Evolutionary conservation across 2,797 vertebrate genomes (phyloP), one percentile per base, ranked within the genome.

Genomic region (Pteropus rufus): DNA sequence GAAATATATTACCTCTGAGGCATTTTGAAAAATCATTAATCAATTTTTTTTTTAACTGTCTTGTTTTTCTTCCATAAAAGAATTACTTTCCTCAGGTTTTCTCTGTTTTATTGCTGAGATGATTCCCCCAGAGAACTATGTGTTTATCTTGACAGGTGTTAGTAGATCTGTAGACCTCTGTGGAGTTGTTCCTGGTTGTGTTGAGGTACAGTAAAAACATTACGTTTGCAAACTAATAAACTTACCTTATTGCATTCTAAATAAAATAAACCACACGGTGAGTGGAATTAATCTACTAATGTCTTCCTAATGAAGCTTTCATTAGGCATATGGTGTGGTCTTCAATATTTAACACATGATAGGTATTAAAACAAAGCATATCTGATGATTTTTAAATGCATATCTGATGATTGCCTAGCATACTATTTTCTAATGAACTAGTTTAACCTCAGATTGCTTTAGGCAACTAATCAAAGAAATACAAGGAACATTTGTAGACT

Each of bases 121-220:
- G 96, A 98, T 98, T 98, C 98, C 98, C 97, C 98, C 19, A 84
- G 98, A 98, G 98, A 98, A 96, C 84, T 88, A 73, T 97, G 97
- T 98, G 98, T 98, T 98, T 98, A 98, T 98, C 98, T 97, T 98
- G 98, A 98, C 98, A 98, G 98, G 98, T 99, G 98, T 98, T 98
- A 96, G 94, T 1, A 98, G 98, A 98, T 98, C 98, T 97, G n/a
- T 11, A 94, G 81, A 75, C 97, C 98, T 98, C 98, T 84, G 70
- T 87, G 98, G 98, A 98, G 98, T 98, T 98, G 98, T 98, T 98
- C 91, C 97, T 97, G 94, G 92, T 97, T 98, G 95, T 90, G 89
- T 80, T 96, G 86, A 98, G 98, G 96, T 98, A 98, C 97, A 98
- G 98, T 96, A 98, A 98, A 98, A 98, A 98, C 96, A 98, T 97